phyloP scores from a whole-genome alignment of 2,113 vertebrate genomes.

The Pagrus major region DNA sequence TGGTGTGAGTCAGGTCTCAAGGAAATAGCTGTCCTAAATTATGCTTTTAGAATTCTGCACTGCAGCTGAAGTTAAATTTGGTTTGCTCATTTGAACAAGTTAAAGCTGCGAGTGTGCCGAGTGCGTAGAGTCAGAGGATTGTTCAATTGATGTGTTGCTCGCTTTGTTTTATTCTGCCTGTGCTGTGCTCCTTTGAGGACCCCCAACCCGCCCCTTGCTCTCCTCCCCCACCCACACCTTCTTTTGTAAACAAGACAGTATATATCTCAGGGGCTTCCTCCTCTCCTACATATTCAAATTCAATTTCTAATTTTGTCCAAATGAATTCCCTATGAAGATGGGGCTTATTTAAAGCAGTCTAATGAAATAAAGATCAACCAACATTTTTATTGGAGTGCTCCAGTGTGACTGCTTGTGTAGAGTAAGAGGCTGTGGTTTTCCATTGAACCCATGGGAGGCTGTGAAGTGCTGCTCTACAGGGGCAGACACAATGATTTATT shows the following conservation, averaged over 20 bases:
- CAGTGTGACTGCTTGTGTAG: constrained; percentile 55
- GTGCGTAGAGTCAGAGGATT: constrained; percentile 46
- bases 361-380: constrained; percentile 75
- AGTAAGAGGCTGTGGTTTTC: constrained; percentile 72
- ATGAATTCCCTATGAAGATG: constrained; percentile 71
- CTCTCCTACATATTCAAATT: constrained; percentile 73
- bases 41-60: constrained; percentile 70
- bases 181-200: constrained; percentile 47
- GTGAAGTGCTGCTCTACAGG: constrained; percentile 64
- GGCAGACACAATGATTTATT: constrained; percentile 72
- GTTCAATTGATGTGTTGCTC: constrained; percentile 59
- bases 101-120: constrained; percentile 39
- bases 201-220: neutral
- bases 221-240: neutral
- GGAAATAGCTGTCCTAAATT: constrained; percentile 64
- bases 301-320: constrained; percentile 73
- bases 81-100: constrained; percentile 65
- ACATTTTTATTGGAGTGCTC: constrained; percentile 55
- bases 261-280: constrained; percentile 69
- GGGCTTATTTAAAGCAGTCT: constrained; percentile 61
- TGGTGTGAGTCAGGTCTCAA: constrained; percentile 56
- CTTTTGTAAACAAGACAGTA: constrained; percentile 62
- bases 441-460: constrained; percentile 70
- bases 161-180: constrained; percentile 63
- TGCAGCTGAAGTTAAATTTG: constrained; percentile 72